Percentiles rank a stretch among this genome's conserved stretches.
These are phyloP conservation scores for Lophius americanus DNA, from an alignment of 2,797 vertebrate genomes.

Conservation along the genomic window DNA sequence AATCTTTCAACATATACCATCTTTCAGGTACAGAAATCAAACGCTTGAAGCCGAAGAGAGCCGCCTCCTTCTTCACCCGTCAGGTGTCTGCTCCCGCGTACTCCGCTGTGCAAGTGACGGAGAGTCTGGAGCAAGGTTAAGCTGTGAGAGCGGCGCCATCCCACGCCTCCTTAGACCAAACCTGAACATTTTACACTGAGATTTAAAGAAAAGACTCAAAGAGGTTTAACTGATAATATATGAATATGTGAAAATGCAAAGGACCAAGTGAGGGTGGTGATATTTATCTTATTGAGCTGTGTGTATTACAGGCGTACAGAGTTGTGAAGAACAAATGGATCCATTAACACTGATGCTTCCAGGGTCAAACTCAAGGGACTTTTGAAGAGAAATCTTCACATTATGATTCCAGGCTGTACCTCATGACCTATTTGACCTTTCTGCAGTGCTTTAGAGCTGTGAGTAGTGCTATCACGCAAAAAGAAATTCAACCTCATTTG, in stretches of 20 bases:
- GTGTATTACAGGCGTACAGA: constrained; percentile 51
- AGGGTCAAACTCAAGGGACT: constrained; percentile 49
- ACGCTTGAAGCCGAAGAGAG: constrained; percentile 90
- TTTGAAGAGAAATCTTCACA: constrained; percentile 31
- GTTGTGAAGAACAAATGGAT: constrained; percentile 61
- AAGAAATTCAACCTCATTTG: constrained; percentile 33
- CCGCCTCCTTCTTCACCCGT: constrained; percentile 88
- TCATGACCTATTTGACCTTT: constrained; percentile 19
- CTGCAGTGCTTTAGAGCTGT: constrained; percentile 31
- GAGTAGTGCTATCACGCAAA: constrained; percentile 25
- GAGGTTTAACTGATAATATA: constrained; percentile 41
- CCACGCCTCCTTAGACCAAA: constrained; percentile 76
- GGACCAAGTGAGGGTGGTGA: constrained; percentile 77
- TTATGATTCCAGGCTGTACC: constrained; percentile 1
- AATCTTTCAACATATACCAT: constrained; percentile 3
- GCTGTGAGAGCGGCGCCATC: constrained; percentile 1
- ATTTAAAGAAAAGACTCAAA: constrained; percentile 48
- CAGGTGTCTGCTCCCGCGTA: constrained; percentile 82
- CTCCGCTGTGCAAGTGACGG: constrained; percentile 83
- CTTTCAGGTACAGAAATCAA: constrained; percentile 89
- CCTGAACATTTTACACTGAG: constrained; percentile 70
- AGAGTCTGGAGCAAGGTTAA: constrained; percentile 87
- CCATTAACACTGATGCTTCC: constrained; percentile 32
- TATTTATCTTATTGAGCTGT: constrained; percentile 70
- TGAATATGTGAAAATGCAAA: constrained; percentile 58